Evolutionary conservation across 1,140 invertebrate genomes (phyloP), one percentile per base, ranked within the genome.

Genomic region (Maniola jurtina): DNA sequence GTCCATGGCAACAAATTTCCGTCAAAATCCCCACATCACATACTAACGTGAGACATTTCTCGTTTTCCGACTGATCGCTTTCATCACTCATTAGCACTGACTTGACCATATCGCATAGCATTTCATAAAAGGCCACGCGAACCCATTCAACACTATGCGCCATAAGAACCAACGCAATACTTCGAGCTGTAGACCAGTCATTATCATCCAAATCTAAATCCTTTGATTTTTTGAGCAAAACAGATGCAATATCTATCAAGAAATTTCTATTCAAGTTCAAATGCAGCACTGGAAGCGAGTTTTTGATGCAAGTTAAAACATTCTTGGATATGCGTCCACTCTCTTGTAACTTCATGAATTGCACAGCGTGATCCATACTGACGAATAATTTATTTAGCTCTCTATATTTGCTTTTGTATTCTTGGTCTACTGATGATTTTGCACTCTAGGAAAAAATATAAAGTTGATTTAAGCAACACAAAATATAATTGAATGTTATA

Each of bases 1-100:
- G 70, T 54, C 94, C 94, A 72, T 94, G 91, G 75, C 91, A 92
- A 68, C 93, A 92, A 60, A 95, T 93, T 86, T 95, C 93, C n/a
- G 86, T 93, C 15, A 95, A 73, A 42, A 95, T 84, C 59, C 81
- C 83, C 2, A 91, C 76, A 66, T 93, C 87, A 48, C 93, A 88
- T 25, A 95, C 73, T 79, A 94, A 93, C 34, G 76, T 80, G 1
- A 91, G 66, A 68, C 80, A 80, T 64, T 80, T 83, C 65, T 91
- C 89, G 64, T 79, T 78, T 42, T 82, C 72, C 10, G 25, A 50
- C 42, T 83, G 79, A 54, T 74, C 70, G 8, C 25, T 61, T 40
- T 88, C 81, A 58, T 85, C 84, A 38, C 79, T 82, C n/a, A 89
- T 75, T 14, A 91, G 65, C 5, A 86, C 72, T 5, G 77, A 79